A percentile compares a stretch with the other conserved stretches of the same genome.
Evolutionary conservation across 2,797 vertebrate genomes (phyloP).

Genomic region (Hippopotamyrus pictus): DNA sequence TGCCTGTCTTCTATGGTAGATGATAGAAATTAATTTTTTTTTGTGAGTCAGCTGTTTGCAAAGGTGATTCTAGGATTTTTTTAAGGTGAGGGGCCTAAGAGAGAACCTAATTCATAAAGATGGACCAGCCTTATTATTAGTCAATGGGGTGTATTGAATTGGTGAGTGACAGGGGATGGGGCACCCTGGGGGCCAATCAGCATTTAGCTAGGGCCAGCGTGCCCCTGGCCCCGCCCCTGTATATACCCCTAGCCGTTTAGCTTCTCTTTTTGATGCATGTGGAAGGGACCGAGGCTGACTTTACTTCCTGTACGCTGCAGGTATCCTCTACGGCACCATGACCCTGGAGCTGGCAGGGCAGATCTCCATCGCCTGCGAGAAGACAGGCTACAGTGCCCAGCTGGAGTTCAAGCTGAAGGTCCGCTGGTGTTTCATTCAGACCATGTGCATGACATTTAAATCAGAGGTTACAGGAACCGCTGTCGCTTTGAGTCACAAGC

Average conservation of each 20-base stretch:
- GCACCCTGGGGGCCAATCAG: background rate
- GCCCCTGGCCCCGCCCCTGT: background rate
- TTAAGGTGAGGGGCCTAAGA: background rate
- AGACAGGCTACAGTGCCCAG: constrained; percentile 91
- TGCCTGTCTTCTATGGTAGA: background rate
- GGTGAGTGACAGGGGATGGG: background rate
- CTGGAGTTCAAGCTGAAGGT: constrained; percentile 98
- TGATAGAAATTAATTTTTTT: background rate
- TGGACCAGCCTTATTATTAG: background rate
- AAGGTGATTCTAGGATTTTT: background rate
- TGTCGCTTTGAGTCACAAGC: background rate
- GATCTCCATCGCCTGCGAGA: constrained; percentile 87
- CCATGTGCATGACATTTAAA: background rate
- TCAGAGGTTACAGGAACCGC: background rate
- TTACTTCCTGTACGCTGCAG: constrained; percentile 47
- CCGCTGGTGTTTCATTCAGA: background rate
- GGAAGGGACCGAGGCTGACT: background rate
- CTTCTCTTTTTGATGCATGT: background rate
- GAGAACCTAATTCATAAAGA: background rate
- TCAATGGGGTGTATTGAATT: background rate
- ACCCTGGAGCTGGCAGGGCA: constrained; percentile 90
- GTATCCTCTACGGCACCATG: constrained; percentile 96
- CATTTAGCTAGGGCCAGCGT: background rate
- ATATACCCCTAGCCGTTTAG: background rate
- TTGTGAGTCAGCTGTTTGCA: background rate